Conservation (phyloP, 2,113 vertebrate species). For the Phaethornis superciliosus region DNA sequence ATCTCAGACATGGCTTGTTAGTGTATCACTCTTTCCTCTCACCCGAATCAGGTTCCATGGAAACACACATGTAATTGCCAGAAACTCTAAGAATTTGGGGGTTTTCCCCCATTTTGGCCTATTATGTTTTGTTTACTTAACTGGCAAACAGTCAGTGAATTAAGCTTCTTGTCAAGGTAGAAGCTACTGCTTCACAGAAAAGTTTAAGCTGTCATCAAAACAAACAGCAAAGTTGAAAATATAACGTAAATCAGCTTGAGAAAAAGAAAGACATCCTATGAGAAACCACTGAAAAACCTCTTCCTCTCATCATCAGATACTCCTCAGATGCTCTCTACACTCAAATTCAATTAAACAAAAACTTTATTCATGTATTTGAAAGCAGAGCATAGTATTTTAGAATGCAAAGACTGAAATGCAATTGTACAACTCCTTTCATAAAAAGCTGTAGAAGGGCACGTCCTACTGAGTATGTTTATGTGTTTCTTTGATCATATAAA, state of each 20-base stretch:
- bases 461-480: background rate
- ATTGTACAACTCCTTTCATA: fast-evolving
- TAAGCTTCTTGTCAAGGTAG: background rate
- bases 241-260: background rate
- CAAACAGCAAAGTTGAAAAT: background rate
- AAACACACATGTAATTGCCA: background rate
- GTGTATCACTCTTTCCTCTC: background rate
- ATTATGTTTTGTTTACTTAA: background rate
- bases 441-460: background rate
- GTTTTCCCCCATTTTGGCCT: background rate
- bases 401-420: background rate
- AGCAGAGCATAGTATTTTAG: background rate
- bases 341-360: background rate
- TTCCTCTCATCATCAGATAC: background rate
- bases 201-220: background rate
- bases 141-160: background rate
- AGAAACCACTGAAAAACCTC: background rate
- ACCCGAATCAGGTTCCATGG: background rate
- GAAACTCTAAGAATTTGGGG: background rate
- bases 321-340: background rate
- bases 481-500: background rate
- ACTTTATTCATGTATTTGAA: background rate
- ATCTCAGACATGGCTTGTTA: background rate
- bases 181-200: background rate
- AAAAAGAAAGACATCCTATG: fast-evolving